A percentile compares a stretch with the other conserved stretches of the same genome.
phyloP scores from a whole-genome alignment of 2,113 vertebrate genomes.

The Diadophis punctatus region DNA sequence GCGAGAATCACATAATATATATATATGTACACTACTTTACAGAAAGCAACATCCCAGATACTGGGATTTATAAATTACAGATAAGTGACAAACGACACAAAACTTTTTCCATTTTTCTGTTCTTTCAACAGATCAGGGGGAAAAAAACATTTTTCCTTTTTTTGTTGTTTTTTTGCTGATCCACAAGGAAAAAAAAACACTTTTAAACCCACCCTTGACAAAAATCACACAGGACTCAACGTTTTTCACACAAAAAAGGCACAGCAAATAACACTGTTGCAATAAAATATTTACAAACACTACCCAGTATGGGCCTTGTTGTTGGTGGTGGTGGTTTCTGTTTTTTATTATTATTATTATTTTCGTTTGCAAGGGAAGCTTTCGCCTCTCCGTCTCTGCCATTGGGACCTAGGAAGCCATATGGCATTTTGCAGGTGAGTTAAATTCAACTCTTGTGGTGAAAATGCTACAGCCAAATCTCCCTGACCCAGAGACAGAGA shows the following conservation, averaged over 20 bases:
- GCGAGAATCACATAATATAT: background rate
- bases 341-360: slow-evolving; percentile 56
- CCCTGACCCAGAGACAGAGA: background rate
- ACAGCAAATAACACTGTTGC: slow-evolving; percentile 93
- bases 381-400: slow-evolving; percentile 47
- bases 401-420: accelerated
- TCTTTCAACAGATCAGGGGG: slow-evolving; percentile 61
- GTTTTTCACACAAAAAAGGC: slow-evolving; percentile 41
- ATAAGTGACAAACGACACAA: slow-evolving; percentile 68
- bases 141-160: slow-evolving; percentile 46
- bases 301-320: slow-evolving; percentile 91
- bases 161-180: slow-evolving; percentile 69
- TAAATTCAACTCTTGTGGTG: background rate
- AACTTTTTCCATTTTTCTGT: slow-evolving; percentile 39
- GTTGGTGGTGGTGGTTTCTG: slow-evolving; percentile 51
- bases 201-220: slow-evolving; percentile 50
- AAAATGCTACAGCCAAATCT: background rate
- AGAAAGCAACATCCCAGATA: slow-evolving; percentile 76
- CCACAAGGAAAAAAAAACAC: slow-evolving; percentile 67
- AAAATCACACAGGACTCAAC: slow-evolving; percentile 55
- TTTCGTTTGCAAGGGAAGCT: slow-evolving; percentile 60
- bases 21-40: slow-evolving; percentile 42
- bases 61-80: slow-evolving; percentile 83
- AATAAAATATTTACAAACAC: slow-evolving; percentile 78
- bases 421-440: background rate